Percentiles rank a stretch among this genome's conserved stretches.
Conservation (phyloP, 2,113 vertebrate genomes). For the Pedionomus torquatus region DNA sequence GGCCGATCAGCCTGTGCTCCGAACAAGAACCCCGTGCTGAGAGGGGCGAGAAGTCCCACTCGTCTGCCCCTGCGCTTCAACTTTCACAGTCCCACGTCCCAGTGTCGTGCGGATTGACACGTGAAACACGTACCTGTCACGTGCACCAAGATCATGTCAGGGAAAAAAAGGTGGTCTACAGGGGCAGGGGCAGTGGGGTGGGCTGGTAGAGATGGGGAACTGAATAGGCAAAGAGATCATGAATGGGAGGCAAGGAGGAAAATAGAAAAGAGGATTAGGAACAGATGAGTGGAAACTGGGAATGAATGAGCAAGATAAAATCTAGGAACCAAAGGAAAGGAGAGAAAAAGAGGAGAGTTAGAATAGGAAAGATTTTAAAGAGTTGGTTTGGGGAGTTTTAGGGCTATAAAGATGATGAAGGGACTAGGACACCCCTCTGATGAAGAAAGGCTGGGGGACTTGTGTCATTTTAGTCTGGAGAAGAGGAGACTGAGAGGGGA, state of each 20-base stretch:
- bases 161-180: neutral
- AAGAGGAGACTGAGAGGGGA: no score
- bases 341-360: neutral
- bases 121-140: neutral
- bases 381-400: neutral
- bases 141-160: neutral
- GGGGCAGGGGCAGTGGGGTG: no score
- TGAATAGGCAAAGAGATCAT: neutral
- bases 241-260: neutral
- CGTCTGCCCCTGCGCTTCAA: neutral
- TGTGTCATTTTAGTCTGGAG: no score
- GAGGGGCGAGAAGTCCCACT: neutral
- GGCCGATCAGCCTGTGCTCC: neutral
- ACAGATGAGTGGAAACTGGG: neutral
- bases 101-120: neutral
- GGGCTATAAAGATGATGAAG: no score
- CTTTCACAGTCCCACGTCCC: neutral
- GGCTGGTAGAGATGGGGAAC: neutral
- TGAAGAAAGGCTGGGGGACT: no score
- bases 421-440: no score
- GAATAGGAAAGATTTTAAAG: neutral
- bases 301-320: neutral
- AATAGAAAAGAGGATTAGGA: neutral
- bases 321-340: neutral
- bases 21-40: neutral